These are phyloP conservation scores for Euleptes europaea DNA, from an alignment of 2,113 vertebrate genomes.

Conservation along the genomic window DNA sequence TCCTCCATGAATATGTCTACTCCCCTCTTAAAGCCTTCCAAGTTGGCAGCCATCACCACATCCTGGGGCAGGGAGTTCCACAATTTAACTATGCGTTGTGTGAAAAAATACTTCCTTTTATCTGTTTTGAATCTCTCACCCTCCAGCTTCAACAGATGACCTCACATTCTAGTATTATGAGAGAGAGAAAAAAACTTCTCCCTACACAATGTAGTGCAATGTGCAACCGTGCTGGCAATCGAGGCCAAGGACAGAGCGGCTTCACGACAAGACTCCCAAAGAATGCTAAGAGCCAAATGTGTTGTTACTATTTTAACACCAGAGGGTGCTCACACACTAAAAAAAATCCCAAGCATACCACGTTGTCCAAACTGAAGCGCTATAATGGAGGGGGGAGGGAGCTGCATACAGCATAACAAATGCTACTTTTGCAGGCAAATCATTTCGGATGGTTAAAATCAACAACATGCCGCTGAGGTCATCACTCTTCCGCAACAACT, in stretches of 20 bases:
- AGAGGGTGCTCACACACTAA: conserved; percentile 9
- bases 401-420: neutral
- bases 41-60: too few species aligned
- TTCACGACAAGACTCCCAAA: neutral
- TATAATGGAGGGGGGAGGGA: neutral
- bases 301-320: neutral
- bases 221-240: neutral
- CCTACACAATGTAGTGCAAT: neutral
- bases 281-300: neutral
- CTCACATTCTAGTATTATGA: too few species aligned
- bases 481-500: neutral
- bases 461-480: neutral
- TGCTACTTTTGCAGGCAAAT: neutral
- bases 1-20: too few species aligned
- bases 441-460: neutral
- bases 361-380: neutral
- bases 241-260: neutral
- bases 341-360: neutral
- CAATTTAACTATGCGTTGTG: too few species aligned
- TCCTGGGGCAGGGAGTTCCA: too few species aligned
- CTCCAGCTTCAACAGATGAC: too few species aligned
- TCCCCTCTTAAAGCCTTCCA: too few species aligned
- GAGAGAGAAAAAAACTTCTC: too few species aligned
- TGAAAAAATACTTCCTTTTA: too few species aligned
- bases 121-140: too few species aligned